Percentiles rank a stretch among this genome's conserved stretches.
Conservation (phyloP, 2,797 vertebrate species). For the Amblyraja radiata region DNA sequence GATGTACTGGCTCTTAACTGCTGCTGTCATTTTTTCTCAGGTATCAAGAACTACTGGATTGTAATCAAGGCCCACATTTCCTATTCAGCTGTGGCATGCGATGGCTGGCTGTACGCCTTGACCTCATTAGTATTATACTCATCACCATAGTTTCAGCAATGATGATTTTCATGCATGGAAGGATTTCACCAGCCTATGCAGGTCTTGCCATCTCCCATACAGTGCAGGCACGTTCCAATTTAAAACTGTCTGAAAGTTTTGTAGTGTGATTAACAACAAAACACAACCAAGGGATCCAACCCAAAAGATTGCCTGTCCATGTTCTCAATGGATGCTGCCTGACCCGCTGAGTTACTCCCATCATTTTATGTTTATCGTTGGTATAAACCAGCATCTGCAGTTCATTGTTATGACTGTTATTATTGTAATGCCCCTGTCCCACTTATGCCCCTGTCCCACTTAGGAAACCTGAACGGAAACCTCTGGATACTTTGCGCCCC, state of each 20-base stretch:
- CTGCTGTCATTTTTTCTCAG: constrained; percentile 46
- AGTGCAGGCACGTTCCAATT: constrained; percentile 56
- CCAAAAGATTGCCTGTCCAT: no score
- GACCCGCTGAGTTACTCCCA: no score
- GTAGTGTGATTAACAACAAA: no score
- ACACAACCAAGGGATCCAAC: no score
- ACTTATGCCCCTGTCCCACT: no score
- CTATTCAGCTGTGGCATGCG: constrained; percentile 72
- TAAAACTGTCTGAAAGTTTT: not conserved
- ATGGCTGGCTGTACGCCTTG: constrained; percentile 72
- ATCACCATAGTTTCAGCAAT: constrained; percentile 63
- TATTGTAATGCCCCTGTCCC: no score
- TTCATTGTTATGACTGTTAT: no score
- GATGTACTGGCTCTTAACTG: not conserved
- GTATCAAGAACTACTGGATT: constrained; percentile 69
- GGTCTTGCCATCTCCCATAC: constrained; percentile 72
- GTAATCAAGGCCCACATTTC: constrained; percentile 69
- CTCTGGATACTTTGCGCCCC: no score
- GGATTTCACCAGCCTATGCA: constrained; percentile 66
- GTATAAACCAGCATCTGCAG: no score
- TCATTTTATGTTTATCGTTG: no score
- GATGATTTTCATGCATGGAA: constrained; percentile 69
- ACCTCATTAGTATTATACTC: constrained; percentile 69
- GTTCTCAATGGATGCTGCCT: no score
- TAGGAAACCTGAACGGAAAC: no score